phyloP scores from a whole-genome alignment of 1,140 invertebrate genomes.

The Eupristina koningsbergeri region DNA sequence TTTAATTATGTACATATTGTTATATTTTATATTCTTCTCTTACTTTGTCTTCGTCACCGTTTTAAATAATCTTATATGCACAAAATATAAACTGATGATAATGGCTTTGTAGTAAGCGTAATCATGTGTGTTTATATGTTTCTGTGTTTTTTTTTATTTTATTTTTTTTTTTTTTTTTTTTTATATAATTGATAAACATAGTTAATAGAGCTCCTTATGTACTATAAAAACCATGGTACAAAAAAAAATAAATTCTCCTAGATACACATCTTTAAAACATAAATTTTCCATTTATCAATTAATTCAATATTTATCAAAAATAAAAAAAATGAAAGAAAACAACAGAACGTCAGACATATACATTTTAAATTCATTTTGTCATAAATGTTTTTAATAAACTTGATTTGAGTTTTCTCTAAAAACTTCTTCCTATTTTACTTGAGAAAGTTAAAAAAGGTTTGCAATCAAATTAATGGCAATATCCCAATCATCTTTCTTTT shows the following conservation, averaged over 20 bases:
- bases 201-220: slow-evolving; percentile 60
- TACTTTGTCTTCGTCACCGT: not conserved
- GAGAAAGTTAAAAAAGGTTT: not conserved
- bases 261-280: slow-evolving; percentile 66
- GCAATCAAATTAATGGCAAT: not conserved
- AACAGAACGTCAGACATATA: slow-evolving; percentile 36
- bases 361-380: slow-evolving; percentile 3
- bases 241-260: slow-evolving; percentile 62
- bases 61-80: slow-evolving; percentile 32
- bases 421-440: not conserved
- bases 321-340: slow-evolving; percentile 37
- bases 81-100: slow-evolving; percentile 26
- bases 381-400: slow-evolving; percentile 9
- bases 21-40: slow-evolving; percentile 18
- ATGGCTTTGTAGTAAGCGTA: slow-evolving; percentile 16
- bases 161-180: no score
- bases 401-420: not conserved
- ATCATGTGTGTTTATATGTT: slow-evolving; percentile 7
- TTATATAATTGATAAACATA: slow-evolving; percentile 37
- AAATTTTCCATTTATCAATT: slow-evolving; percentile 62
- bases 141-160: no score
- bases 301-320: slow-evolving; percentile 55
- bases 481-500: not conserved
- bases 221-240: slow-evolving; percentile 63
- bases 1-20: slow-evolving; percentile 48